Evolutionary conservation across 2,113 vertebrate genomes (phyloP).

Genomic region (Hyla sarda): DNA sequence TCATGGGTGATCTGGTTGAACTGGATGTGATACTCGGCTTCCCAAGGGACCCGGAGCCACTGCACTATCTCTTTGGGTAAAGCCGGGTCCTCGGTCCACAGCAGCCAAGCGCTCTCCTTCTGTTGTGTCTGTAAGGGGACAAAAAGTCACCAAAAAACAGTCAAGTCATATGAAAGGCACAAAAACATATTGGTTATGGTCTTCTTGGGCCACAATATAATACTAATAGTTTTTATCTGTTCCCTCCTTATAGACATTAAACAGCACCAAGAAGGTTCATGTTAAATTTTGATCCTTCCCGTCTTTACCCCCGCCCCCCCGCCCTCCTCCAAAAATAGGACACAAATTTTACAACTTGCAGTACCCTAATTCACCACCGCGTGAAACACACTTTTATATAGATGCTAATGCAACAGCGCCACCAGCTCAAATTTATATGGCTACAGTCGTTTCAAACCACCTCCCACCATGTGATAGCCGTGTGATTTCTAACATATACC

Average conservation of each 20-base stretch:
- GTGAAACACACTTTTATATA: not conserved
- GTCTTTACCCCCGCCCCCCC: too few relatives aligned
- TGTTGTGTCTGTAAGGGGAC: slow-evolving; percentile 67
- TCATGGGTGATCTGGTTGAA: slow-evolving; percentile 72
- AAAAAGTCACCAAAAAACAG: not conserved
- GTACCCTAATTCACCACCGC: not conserved
- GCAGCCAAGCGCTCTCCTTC: slow-evolving; percentile 81
- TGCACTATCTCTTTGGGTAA: slow-evolving; percentile 77
- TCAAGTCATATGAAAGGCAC: too few relatives aligned
- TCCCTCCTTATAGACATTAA: too few relatives aligned
- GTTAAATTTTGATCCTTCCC: not conserved
- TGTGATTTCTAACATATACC: too few relatives aligned
- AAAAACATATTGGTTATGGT: too few relatives aligned
- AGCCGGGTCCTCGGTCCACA: slow-evolving; percentile 75
- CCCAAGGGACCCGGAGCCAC: slow-evolving; percentile 86
- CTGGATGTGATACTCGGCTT: slow-evolving; percentile 84
- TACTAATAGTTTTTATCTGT: too few relatives aligned
- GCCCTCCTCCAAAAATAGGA: too few relatives aligned
- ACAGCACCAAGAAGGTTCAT: too few relatives aligned
- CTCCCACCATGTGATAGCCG: too few relatives aligned
- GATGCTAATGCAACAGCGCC: not conserved
- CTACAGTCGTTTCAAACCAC: too few relatives aligned
- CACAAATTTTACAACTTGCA: not conserved
- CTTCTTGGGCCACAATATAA: too few relatives aligned
- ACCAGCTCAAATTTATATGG: not conserved